Evolutionary conservation across 2,797 vertebrate species (phyloP), one percentile per base, ranked within the genome.

Genomic region (Coregonus sp.): DNA sequence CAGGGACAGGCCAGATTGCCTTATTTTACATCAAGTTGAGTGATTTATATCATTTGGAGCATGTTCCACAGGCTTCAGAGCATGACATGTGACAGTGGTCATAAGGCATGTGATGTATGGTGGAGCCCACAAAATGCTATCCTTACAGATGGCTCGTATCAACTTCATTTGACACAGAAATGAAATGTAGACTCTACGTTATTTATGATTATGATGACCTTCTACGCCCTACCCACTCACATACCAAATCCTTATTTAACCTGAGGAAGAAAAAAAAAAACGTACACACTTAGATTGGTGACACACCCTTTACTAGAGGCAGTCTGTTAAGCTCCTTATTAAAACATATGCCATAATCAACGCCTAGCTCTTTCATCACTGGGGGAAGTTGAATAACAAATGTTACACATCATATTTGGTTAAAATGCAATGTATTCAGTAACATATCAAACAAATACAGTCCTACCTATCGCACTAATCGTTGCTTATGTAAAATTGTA

Each of bases 41-140:
- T 2, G 9, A 47, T 47, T 47, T 12, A 47, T 47, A 50, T 29
- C 2, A n/a, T n/a, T 59, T 59, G 5, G n/a, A 59, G 56, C n/a
- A 63, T 7, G 25, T 63, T 25, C 7, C 59, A 25, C 9, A 25
- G 16, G 59, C n/a, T 61, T 61, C 20, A 9, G 59, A 6, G 33
- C 54, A 33, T 35, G 73, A 73, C 79, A 82, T 78, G 31, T 77
- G 77, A 74, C 56, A 18, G 15, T 3, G 11, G 73, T 67, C 76
- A 40, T 15, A 79, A 12, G 63, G 74, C 68, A 78, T 67, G 77
- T 25, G 70, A 51, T 54, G 29, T n/a, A 29, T 37, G 29, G 37
- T 72, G 59, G 35, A 63, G 65, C 31, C 11, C 50, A 54, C 59
- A 70, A 80, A 84, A 81, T 73, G 54, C 72, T 77, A 81, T 70